These are phyloP conservation scores for Coecobrya sp. DNA, from an alignment of 2,888 invertebrate species.

Conservation along the genomic window DNA sequence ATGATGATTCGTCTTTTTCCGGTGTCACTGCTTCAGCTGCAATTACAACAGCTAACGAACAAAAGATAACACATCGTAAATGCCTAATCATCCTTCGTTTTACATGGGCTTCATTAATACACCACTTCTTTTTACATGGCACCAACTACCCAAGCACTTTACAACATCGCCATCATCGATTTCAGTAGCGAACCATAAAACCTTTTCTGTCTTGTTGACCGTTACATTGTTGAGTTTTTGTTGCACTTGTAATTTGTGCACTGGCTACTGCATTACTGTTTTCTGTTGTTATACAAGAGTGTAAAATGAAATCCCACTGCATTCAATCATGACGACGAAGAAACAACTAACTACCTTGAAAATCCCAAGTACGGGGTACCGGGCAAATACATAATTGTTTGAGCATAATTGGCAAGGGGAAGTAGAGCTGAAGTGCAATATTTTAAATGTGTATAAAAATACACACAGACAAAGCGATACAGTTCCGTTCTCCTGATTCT, in stretches of 20 bases:
- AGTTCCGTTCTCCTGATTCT: not conserved
- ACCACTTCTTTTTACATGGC: not conserved
- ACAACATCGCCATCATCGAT: not conserved
- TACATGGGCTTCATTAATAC: not conserved
- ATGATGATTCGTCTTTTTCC: not conserved
- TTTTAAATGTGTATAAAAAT: not conserved
- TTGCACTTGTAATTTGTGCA: not conserved
- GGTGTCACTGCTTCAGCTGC: not conserved
- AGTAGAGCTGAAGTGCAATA: not conserved
- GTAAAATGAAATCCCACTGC: not conserved
- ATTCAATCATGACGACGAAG: not conserved
- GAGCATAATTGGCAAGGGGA: not conserved
- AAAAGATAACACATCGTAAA: not conserved
- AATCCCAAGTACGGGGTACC: not conserved
- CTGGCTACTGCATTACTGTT: not conserved
- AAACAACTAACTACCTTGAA: not conserved
- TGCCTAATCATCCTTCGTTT: not conserved
- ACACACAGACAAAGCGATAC: not conserved
- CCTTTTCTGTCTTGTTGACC: not conserved
- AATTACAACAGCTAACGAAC: not conserved
- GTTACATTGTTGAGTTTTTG: not conserved
- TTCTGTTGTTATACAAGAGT: not conserved
- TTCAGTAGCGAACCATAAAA: not conserved
- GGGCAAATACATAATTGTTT: not conserved
- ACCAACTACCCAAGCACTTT: not conserved